phyloP scores from a whole-genome alignment of 2,113 vertebrate species.

The Chunga burmeisteri region DNA sequence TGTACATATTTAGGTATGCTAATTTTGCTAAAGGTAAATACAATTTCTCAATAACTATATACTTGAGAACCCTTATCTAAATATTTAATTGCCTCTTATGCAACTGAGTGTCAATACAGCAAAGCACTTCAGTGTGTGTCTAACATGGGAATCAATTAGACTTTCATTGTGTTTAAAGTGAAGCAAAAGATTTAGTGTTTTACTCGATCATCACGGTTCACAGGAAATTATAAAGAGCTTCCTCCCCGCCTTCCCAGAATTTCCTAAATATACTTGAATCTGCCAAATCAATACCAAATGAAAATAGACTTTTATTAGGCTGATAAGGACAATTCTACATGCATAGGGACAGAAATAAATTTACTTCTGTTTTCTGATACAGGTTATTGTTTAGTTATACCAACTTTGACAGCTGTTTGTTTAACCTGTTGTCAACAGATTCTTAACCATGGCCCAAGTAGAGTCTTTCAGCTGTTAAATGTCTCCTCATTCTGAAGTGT shows the following conservation, averaged over 20 bases:
- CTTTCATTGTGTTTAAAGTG: not conserved
- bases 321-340: not conserved
- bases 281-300: not conserved
- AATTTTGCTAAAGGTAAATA: conserved; percentile 10
- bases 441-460: not conserved
- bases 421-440: not conserved
- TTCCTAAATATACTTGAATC: not conserved
- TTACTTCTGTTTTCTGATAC: not conserved
- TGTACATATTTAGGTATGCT: not conserved
- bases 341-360: not conserved
- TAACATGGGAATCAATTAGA: not conserved
- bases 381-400: not conserved
- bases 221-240: not conserved
- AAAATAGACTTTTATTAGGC: not conserved
- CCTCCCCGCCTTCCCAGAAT: not conserved
- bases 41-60: not conserved
- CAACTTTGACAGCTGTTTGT: not conserved
- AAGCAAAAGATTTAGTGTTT: not conserved
- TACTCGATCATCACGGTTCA: not conserved
- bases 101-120: not conserved
- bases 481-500: not conserved
- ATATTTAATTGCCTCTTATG: conserved; percentile 32
- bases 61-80: conserved; percentile 22
- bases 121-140: not conserved
- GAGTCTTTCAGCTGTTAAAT: not conserved